Percentiles rank a stretch among this genome's conserved stretches.
Evolutionary conservation across 1,140 invertebrate genomes (phyloP).

Genomic region (Vanessa atalanta): DNA sequence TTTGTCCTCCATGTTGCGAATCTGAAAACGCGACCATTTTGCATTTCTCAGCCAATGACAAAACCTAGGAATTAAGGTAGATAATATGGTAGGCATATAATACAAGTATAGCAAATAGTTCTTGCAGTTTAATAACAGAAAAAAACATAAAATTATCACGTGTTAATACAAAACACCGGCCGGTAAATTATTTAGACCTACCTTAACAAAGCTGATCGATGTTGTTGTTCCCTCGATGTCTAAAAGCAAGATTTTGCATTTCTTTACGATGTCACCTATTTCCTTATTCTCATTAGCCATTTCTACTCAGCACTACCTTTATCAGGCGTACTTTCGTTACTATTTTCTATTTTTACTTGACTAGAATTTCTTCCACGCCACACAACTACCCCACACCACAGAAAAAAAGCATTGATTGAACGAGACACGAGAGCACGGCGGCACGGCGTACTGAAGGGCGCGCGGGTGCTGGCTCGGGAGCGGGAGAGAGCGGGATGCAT

Average conservation of each 20-base stretch:
- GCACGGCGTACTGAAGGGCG: constrained; percentile 53
- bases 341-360: constrained; percentile 66
- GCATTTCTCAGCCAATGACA: constrained; percentile 40
- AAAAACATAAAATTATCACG: constrained; percentile 49
- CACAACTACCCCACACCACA: constrained; percentile 68
- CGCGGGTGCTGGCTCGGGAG: constrained; percentile 51
- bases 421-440: constrained; percentile 54
- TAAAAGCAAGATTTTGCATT: constrained; percentile 76
- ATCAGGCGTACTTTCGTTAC: constrained; percentile 56
- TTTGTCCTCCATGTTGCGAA: constrained; percentile 79
- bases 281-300: constrained; percentile 74
- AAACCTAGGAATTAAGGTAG: constrained; percentile 30
- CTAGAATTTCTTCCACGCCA: constrained; percentile 72
- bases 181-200: constrained; percentile 75
- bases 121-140: neutral
- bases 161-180: constrained; percentile 76
- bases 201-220: constrained; percentile 81
- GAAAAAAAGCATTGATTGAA: constrained; percentile 78
- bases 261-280: constrained; percentile 73
- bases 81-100: neutral
- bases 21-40: constrained; percentile 72
- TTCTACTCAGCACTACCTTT: constrained; percentile 53
- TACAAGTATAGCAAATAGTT: neutral
- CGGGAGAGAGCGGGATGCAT: constrained; percentile 55
- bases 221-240: constrained; percentile 80